Percentiles rank a stretch among this genome's conserved stretches.
Conservation (phyloP, 2,113 vertebrate genomes). For the Oreochromis aureus region DNA sequence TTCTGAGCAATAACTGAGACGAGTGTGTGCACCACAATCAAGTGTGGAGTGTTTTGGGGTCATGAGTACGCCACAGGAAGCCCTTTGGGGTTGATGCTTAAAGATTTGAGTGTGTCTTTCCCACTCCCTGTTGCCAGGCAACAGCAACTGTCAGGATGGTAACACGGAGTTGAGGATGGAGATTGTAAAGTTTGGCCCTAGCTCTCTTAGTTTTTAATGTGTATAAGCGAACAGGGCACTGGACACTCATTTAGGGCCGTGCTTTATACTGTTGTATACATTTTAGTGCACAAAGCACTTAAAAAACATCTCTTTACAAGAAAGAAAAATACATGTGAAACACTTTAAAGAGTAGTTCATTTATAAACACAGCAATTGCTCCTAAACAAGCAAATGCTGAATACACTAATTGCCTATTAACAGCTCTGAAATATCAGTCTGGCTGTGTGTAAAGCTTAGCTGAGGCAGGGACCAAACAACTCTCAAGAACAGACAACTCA, state of each 20-base stretch:
- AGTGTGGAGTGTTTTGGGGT: constrained; percentile 29
- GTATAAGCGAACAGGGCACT: not conserved
- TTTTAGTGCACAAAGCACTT: not conserved
- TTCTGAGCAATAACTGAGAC: not conserved
- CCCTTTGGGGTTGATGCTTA: constrained; percentile 16
- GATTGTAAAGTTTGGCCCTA: constrained; percentile 40
- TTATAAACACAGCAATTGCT: not conserved
- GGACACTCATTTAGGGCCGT: not conserved
- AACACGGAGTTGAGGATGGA: constrained; percentile 22
- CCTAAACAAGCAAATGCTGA: not conserved
- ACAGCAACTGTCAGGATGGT: constrained; percentile 45
- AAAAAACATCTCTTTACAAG: not conserved
- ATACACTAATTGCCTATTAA: not conserved
- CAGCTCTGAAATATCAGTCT: not conserved
- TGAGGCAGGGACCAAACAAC: not conserved
- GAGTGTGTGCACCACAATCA: not conserved
- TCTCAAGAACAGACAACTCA: not conserved
- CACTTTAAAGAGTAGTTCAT: not conserved
- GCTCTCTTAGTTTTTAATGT: constrained; percentile 34
- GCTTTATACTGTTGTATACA: not conserved
- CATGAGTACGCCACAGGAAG: constrained; percentile 23
- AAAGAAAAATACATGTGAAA: not conserved
- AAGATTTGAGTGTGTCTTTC: constrained; percentile 23
- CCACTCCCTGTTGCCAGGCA: constrained; percentile 64
- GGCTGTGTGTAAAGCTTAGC: not conserved